Percentiles rank a stretch among this genome's conserved stretches.
These are phyloP conservation scores for Hystrix brachyura DNA, from an alignment of 2,113 vertebrate species.

Conservation along the genomic window DNA sequence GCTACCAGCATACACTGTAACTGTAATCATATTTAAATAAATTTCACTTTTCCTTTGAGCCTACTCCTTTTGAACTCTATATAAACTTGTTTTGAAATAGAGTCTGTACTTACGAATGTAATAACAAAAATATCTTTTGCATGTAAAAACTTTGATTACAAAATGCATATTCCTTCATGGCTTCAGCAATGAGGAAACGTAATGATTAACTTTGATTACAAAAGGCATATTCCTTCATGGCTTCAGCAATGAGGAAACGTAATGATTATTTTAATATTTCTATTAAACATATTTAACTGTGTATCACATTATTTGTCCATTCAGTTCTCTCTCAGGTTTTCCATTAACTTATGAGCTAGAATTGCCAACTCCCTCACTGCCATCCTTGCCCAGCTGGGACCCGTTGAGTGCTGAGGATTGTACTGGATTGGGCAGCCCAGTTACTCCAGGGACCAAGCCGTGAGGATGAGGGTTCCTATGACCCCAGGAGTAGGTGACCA, in stretches of 20 bases:
- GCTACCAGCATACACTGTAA: conserved; percentile 65
- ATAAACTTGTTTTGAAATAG: conserved; percentile 79
- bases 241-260: conserved; percentile 68
- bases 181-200: conserved; percentile 68
- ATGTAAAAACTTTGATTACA: conserved; percentile 81
- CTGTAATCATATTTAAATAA: conserved; percentile 79
- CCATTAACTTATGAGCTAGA: background rate
- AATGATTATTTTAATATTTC: conserved; percentile 84
- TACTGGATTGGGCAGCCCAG: background rate
- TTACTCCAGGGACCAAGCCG: background rate
- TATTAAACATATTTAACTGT: conserved; percentile 75
- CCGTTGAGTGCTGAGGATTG: background rate
- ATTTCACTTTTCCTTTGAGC: conserved; percentile 73
- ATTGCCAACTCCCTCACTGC: background rate
- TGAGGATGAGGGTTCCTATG: background rate
- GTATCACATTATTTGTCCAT: conserved; percentile 48
- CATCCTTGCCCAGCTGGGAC: background rate
- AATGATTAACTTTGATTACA: conserved; percentile 82
- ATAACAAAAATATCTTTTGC: conserved; percentile 77
- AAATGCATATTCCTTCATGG: conserved; percentile 67
- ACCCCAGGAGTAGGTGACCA: background rate
- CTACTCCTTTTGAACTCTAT: conserved; percentile 79
- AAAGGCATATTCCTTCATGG: conserved; percentile 67
- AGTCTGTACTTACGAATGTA: conserved; percentile 76
- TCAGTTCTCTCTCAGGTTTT: conserved; percentile 35